Base-by-base conservation (phyloP, 2,888 invertebrate species). In the Caenorhabditis sp. region DNA sequence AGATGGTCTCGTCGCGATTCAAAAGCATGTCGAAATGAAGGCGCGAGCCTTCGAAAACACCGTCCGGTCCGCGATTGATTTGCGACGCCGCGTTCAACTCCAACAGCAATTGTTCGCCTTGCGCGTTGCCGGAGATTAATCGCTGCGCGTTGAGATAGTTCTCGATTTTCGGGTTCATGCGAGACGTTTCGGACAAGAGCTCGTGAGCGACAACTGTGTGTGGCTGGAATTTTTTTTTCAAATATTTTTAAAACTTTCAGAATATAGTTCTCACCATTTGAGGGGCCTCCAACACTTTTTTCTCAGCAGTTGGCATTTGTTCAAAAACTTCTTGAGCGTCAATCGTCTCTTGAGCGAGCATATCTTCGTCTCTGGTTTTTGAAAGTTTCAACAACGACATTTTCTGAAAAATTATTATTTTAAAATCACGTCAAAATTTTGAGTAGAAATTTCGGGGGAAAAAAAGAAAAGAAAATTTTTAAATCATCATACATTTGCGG, bases 21-120 rank as follows among this genome's bases (percentile, higher is more conserved):
- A 84, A 74, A 37, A 86, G 78, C 81, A 86, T 81, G 66, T 86
- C 86, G 53, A 81, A 82, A 61, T 86, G 86, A 31, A 86, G 79
- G 21, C 84, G 81, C 8, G 84, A 84, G 24, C 78, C 79, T 67
- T 80, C 73, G 68, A 79, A 83, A 43, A 81, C 76, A 43, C 85
- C 85, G 26, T 79, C 77, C 10, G 86, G 86, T 10, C 85, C 86
- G 66, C 86, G 86, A 69, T 83, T 85, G 68, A 86, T 83, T 62
- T 86, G 82, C n/a, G 82, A 66, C 8, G 86, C 85, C 24, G 81
- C 67, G 69, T 81, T 75, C 49, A 85, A 69, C 65, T 85, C 85
- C 85, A 83, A 62, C 59, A 84, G 67, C 54, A 78, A 71, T 58
- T 86, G 83, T 62, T 85, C 85, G 26, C 85, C 79, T 64, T 81